Conservation (phyloP, 2,113 vertebrate genomes). For the Hypanus sabinus region DNA sequence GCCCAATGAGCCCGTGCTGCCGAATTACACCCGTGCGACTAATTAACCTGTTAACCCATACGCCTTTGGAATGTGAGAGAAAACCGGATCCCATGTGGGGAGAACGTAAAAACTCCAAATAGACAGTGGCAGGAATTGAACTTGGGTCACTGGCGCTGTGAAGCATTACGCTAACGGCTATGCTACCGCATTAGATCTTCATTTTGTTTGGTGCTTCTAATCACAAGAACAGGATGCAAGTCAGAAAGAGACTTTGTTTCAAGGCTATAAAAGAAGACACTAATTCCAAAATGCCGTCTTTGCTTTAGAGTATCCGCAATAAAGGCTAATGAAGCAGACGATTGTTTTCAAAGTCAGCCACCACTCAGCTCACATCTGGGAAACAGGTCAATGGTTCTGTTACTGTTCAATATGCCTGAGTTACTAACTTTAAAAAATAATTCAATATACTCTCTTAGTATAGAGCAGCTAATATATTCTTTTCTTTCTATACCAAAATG, state of each 20-base stretch:
- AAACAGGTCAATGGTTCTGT: constrained; percentile 15
- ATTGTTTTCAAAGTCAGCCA: constrained; percentile 16
- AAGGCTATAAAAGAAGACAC: background rate
- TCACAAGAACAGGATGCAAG: background rate
- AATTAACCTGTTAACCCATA: no score
- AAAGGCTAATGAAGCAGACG: background rate
- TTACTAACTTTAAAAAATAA: background rate
- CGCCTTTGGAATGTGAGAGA: no score
- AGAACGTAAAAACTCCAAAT: no score
- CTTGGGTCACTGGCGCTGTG: no score
- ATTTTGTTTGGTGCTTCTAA: background rate
- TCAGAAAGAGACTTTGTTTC: background rate
- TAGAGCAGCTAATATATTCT: constrained; percentile 10
- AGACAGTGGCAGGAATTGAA: no score
- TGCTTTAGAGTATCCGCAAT: constrained; percentile 14
- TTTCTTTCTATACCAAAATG: constrained; percentile 10
- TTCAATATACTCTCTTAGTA: constrained; percentile 17
- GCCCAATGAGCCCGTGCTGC: no score
- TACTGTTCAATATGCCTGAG: background rate
- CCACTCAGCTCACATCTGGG: constrained; percentile 28
- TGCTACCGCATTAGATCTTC: background rate
- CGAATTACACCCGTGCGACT: no score
- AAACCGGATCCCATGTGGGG: no score
- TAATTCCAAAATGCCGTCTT: constrained; percentile 1
- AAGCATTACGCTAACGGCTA: no score